Conservation (phyloP, 2,113 vertebrate genomes). For the Cyprinodon tularosa region DNA sequence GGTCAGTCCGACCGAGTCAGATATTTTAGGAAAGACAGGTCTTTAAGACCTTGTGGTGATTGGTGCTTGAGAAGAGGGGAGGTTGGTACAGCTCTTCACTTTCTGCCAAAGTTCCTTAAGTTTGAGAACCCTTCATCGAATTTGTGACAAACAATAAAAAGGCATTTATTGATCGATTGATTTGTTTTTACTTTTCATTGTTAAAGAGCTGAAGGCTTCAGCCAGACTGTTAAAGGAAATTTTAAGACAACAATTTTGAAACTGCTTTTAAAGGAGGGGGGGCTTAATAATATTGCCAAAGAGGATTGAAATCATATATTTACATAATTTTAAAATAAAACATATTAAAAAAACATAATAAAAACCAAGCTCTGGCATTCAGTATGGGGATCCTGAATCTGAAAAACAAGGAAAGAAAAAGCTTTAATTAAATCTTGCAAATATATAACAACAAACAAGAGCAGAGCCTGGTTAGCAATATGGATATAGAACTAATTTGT, state of each 20-base stretch:
- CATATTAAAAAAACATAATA: too few relatives aligned
- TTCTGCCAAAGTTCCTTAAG: neutral
- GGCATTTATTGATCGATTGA: neutral
- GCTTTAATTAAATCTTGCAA: neutral
- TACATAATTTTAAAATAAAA: neutral
- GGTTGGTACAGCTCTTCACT: neutral
- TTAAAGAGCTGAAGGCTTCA: neutral
- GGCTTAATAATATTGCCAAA: neutral
- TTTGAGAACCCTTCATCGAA: neutral
- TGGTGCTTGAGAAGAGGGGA: neutral
- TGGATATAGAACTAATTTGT: neutral
- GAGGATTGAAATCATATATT: too few relatives aligned
- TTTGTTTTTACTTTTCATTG: too few relatives aligned
- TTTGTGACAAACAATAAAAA: neutral
- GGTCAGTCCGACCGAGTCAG: slow-evolving; percentile 68
- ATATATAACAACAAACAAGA: neutral
- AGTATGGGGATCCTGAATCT: neutral
- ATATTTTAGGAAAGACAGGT: slow-evolving; percentile 36
- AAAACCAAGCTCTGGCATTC: too few relatives aligned
- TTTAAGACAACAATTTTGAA: neutral
- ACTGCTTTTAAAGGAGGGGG: neutral
- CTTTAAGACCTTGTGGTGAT: slow-evolving; percentile 27
- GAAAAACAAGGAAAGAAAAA: neutral
- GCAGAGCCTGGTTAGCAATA: neutral
- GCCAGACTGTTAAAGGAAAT: neutral